Evolutionary conservation across 2,113 vertebrate species (phyloP).

Genomic region (Diadophis punctatus): DNA sequence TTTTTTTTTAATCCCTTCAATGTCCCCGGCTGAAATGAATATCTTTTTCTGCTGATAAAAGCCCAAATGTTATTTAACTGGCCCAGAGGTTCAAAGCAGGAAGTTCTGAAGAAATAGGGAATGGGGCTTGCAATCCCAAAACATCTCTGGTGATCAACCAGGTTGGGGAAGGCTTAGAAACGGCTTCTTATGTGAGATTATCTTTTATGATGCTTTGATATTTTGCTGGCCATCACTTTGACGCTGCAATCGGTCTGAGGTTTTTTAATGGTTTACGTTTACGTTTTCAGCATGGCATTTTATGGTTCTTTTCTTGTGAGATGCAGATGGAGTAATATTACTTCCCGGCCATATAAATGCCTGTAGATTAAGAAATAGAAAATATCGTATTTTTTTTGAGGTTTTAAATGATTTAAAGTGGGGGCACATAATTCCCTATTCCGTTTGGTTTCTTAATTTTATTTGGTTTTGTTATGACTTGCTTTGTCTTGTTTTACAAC

Average conservation of each 20-base stretch:
- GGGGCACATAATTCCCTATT: not conserved
- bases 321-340: not conserved
- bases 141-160: not conserved
- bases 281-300: not conserved
- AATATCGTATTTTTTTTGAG: not conserved
- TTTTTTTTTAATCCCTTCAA: not conserved
- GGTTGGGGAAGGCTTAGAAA: not conserved
- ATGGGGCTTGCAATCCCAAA: not conserved
- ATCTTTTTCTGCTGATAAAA: not conserved
- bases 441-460: not conserved
- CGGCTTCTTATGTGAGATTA: not conserved
- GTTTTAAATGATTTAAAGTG: not conserved
- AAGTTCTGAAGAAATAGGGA: not conserved
- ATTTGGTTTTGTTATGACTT: not conserved
- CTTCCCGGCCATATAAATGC: not conserved
- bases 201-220: not conserved
- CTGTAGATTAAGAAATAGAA: not conserved
- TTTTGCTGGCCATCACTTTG: not conserved
- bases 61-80: not conserved
- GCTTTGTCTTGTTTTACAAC: not conserved
- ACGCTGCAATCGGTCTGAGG: not conserved
- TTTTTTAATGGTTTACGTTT: not conserved
- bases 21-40: not conserved
- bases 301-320: not conserved
- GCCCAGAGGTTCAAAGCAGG: not conserved